Percentiles rank a stretch among this genome's conserved stretches.
These are phyloP conservation scores for Leptopilina clavipes DNA, from an alignment of 1,140 invertebrate species.

Conservation along the genomic window DNA sequence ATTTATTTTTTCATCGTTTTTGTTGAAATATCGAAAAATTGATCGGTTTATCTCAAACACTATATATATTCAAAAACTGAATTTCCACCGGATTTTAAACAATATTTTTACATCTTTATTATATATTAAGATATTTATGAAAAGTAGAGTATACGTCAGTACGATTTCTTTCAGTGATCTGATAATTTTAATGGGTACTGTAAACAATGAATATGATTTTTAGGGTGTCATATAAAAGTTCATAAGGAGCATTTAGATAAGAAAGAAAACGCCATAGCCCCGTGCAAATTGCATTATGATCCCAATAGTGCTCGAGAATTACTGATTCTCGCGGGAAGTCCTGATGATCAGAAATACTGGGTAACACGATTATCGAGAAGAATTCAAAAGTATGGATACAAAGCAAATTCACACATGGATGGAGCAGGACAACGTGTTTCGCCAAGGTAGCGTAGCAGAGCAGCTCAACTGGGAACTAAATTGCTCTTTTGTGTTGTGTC, in stretches of 20 bases:
- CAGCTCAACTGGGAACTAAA: conserved; percentile 63
- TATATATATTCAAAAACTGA: no score
- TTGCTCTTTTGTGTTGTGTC: conserved; percentile 69
- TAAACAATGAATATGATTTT: conserved; percentile 44
- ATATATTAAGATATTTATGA: no score
- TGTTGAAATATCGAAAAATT: no score
- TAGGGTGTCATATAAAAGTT: conserved; percentile 96
- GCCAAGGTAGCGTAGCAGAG: conserved; percentile 78
- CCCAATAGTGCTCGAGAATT: conserved; percentile 94
- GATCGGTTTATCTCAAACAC: no score
- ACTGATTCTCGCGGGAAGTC: conserved; percentile 87
- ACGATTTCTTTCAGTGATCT: conserved; percentile 1
- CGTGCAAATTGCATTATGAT: conserved; percentile 95
- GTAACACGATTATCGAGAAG: conserved; percentile 92
- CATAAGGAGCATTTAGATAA: conserved; percentile 95
- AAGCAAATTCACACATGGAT: conserved; percentile 84
- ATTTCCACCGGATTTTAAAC: no score
- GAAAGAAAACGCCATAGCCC: conserved; percentile 88
- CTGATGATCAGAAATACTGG: conserved; percentile 95
- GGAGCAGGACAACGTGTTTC: conserved; percentile 79
- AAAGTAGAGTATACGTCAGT: no score
- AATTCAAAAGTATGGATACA: conserved; percentile 95
- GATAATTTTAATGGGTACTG: conserved; percentile 6
- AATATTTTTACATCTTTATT: no score
- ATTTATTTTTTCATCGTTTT: no score